Base-by-base conservation (phyloP, 1,140 invertebrate genomes). In the Chrysomallon squamiferum region DNA sequence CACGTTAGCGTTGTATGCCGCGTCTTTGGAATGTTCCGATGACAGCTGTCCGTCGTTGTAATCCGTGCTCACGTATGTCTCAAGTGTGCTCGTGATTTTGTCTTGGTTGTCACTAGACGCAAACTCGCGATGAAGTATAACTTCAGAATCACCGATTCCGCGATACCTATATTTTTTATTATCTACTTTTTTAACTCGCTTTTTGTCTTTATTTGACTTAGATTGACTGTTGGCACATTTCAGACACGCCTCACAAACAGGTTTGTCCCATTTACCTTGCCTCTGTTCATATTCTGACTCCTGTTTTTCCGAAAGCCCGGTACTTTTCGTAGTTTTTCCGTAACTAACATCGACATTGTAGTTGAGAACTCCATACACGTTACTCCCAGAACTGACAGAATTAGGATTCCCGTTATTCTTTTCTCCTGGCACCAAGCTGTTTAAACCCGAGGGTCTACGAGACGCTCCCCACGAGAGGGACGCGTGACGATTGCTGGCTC, bases 321-420 rank as follows among this genome's bases (percentile, higher is more conserved):
- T 50, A 66, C 49, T 45, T 43, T 63, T 52, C 58, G 33, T 20
- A 33, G 62, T 5, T 38, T 38, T 38, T 15, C 35, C 35, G 35
- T 38, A 38, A 38, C 35, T 64, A 27, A 32, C 30, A 49, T 45
- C 30, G 22, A 32, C 29, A n/a, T 32, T 18, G 43, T 18, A 27
- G 41, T 63, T 65, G 11, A 38, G 56, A 3, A 59, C 56, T 13
- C 66, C 71, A 25, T 54, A 68, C 5, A 58, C 52, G 15, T 66
- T 70, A 33, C 73, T 75, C 2, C 59, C 69, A 45, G 47, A 66
- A 52, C 66, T 70, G 11, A 70, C 57, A 2, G 71, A 72, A 32
- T 73, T 68, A 9, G 38, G 35, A n/a, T 68, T 73, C 43, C 72
- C 72, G 38, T 72, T 68, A 9, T 65, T 49, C 68, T 79, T 77